A percentile compares a stretch with the other conserved stretches of the same genome.
phyloP scores from a whole-genome alignment of 2,113 vertebrate genomes.

The Calidris pugnax region DNA sequence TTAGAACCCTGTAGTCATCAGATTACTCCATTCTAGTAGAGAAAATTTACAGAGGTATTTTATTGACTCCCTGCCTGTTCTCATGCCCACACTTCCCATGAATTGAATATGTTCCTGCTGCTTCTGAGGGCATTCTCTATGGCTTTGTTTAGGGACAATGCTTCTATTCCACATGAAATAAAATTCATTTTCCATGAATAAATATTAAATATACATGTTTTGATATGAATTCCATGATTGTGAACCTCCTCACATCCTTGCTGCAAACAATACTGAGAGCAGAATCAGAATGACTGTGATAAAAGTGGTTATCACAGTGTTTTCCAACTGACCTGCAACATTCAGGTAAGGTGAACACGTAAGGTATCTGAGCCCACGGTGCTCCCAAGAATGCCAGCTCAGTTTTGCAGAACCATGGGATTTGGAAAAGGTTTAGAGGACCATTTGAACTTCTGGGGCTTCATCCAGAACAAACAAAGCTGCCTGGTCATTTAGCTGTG shows the following conservation, averaged over 20 bases:
- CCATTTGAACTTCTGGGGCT: not conserved
- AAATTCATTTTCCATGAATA: not conserved
- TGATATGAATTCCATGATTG: not conserved
- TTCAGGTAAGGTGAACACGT: not conserved
- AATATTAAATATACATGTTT: not conserved
- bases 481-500: constrained; percentile 1
- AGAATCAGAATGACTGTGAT: not conserved
- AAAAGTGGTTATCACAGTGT: not conserved
- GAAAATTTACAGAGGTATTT: accelerated
- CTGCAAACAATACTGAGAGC: not conserved
- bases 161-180: not conserved
- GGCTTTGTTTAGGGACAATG: not conserved
- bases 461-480: not conserved
- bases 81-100: accelerated
- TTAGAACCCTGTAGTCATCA: not conserved
- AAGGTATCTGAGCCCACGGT: not conserved
- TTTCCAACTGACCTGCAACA: not conserved
- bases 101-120: not conserved
- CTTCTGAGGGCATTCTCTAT: not conserved
- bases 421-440: constrained; percentile 9
- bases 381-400: not conserved
- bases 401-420: not conserved
- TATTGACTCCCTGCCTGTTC: not conserved
- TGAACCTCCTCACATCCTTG: not conserved
- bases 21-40: not conserved